phyloP scores from a whole-genome alignment of 2,113 vertebrate species.

The Mus pahari region DNA sequence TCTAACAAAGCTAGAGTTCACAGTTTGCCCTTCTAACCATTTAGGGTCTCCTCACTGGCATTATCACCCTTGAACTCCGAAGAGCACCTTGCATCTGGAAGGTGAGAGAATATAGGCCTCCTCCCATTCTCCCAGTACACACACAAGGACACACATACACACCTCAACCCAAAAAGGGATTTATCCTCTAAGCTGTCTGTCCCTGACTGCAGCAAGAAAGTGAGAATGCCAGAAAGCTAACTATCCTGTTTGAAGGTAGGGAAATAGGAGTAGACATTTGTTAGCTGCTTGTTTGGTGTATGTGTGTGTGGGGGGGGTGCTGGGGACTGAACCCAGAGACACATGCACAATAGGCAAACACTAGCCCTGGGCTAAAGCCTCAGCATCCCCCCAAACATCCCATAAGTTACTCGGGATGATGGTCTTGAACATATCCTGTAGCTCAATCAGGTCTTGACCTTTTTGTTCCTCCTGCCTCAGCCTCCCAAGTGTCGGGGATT shows the following conservation, averaged over 20 bases:
- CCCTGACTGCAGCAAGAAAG: not conserved
- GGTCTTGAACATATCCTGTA: not conserved
- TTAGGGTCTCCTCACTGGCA: slow-evolving; percentile 74
- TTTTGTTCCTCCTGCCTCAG: not conserved
- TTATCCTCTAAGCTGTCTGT: slow-evolving; percentile 22
- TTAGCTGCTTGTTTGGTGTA: not conserved
- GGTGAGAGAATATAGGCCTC: slow-evolving; percentile 64
- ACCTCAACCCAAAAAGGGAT: slow-evolving; percentile 22
- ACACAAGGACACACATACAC: not conserved
- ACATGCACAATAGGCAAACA: not conserved
- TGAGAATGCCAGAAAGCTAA: slow-evolving; percentile 8
- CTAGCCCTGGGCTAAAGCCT: not conserved
- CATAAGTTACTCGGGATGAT: not conserved
- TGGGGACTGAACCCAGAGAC: not conserved
- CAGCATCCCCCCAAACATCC: not conserved
- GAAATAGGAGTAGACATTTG: not conserved
- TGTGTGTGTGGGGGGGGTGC: not conserved
- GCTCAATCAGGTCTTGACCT: not conserved
- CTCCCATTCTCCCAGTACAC: not conserved
- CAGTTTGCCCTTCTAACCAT: slow-evolving; percentile 33
- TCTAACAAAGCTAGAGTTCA: not conserved
- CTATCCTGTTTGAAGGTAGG: slow-evolving; percentile 4
- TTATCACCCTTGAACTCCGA: slow-evolving; percentile 74
- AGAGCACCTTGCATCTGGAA: slow-evolving; percentile 77
- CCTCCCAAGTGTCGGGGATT: not conserved